These are phyloP conservation scores for Lochmaea capreae DNA, from an alignment of 2,888 invertebrate genomes.

Conservation along the genomic window DNA sequence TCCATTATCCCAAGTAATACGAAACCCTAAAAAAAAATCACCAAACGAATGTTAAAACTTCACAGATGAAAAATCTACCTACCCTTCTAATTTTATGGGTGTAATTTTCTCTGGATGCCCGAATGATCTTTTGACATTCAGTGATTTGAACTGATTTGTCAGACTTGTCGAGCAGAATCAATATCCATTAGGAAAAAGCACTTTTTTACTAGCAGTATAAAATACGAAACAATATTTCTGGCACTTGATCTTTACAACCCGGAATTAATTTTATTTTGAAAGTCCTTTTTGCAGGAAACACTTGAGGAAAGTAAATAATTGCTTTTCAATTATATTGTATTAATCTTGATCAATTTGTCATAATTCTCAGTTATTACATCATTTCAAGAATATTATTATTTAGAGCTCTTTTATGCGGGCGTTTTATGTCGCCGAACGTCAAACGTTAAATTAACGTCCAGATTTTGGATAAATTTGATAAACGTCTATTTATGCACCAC, in stretches of 20 bases:
- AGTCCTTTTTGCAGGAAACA: background rate
- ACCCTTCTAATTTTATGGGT: slow-evolving; percentile 32
- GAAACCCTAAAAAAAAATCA: slow-evolving; percentile 6
- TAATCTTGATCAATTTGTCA: too few relatives aligned
- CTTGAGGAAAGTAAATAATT: background rate
- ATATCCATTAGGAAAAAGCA: slow-evolving; percentile 31
- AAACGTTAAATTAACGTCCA: too few relatives aligned
- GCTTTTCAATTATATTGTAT: too few relatives aligned
- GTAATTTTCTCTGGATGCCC: slow-evolving; percentile 29
- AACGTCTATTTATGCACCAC: too few relatives aligned
- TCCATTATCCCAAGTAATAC: background rate
- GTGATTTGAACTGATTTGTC: slow-evolving; percentile 35
- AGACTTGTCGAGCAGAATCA: slow-evolving; percentile 24
- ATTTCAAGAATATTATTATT: too few relatives aligned
- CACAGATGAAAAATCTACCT: slow-evolving; percentile 22
- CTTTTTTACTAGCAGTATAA: slow-evolving; percentile 4
- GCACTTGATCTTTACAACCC: background rate
- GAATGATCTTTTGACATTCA: slow-evolving; percentile 33
- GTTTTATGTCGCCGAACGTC: too few relatives aligned
- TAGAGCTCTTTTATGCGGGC: too few relatives aligned
- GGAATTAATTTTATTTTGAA: slow-evolving; percentile 13
- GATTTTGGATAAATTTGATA: too few relatives aligned
- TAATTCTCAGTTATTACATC: too few relatives aligned
- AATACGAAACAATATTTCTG: slow-evolving; percentile 27
- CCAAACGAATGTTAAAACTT: slow-evolving; percentile 7